Conservation (phyloP, 2,113 vertebrate genomes). For the Athene cunicularia region DNA sequence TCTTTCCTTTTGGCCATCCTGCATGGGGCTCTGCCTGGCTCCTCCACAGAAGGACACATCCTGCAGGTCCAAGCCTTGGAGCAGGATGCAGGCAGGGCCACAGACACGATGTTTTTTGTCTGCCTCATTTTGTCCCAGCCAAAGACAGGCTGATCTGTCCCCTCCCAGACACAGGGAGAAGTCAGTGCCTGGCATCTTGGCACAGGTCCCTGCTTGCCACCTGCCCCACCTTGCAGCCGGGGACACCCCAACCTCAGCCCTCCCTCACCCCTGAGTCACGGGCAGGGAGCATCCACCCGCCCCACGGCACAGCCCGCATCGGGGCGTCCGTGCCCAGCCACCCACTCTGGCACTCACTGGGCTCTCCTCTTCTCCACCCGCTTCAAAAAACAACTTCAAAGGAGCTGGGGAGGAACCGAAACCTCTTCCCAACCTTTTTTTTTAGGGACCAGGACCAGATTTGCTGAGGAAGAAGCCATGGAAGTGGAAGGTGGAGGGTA, state of each 20-base stretch:
- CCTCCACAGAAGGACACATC: not conserved
- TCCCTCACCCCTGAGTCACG: not conserved
- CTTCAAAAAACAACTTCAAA: constrained; percentile 14
- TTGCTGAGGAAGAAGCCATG: not conserved
- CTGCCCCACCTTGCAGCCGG: not conserved
- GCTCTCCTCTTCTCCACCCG: not conserved
- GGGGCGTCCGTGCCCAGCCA: not conserved
- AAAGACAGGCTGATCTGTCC: not conserved
- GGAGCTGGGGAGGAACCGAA: not conserved
- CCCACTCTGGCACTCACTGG: accelerated
- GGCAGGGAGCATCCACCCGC: not conserved
- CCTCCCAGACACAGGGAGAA: not conserved
- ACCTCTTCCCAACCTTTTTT: not conserved
- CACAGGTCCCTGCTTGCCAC: not conserved
- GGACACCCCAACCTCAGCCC: not conserved
- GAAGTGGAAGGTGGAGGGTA: not conserved
- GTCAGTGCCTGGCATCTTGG: not conserved
- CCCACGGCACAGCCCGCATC: not conserved
- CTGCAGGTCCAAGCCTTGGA: not conserved
- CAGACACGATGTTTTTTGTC: accelerated
- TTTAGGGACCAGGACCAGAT: not conserved
- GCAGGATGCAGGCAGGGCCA: not conserved
- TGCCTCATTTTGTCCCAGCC: accelerated
- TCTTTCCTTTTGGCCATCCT: not conserved
- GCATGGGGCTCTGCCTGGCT: not conserved